Conservation (phyloP, 2,888 invertebrate genomes). For the Acronicta leporina region DNA sequence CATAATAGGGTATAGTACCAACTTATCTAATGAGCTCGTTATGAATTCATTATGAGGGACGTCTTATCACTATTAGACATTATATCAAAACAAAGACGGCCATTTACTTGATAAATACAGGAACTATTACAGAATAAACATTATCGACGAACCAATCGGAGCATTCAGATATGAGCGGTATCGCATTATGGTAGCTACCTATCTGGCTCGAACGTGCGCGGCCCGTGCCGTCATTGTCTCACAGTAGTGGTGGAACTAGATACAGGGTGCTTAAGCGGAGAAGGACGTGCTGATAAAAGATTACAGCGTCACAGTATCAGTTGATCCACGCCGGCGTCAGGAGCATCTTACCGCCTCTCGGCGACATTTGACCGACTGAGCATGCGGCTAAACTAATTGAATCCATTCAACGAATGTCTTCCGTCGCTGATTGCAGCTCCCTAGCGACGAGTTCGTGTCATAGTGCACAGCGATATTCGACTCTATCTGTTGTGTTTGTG, state of each 20-base stretch:
- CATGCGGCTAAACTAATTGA: constrained; percentile 69
- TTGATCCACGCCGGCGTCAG: constrained; percentile 74
- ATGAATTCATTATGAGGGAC: constrained; percentile 45
- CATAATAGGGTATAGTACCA: too few relatives aligned
- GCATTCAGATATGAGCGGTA: constrained; percentile 74
- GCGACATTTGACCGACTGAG: constrained; percentile 56
- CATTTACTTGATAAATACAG: constrained; percentile 69
- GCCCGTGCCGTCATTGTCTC: constrained; percentile 75
- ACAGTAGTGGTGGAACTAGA: constrained; percentile 60
- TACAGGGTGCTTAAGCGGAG: constrained; percentile 68
- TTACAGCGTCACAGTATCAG: constrained; percentile 81
- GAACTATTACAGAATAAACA: constrained; percentile 73
- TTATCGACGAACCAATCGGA: constrained; percentile 78
- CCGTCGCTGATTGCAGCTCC: constrained; percentile 77
- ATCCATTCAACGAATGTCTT: constrained; percentile 82
- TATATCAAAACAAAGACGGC: constrained; percentile 72
- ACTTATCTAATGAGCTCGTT: constrained; percentile 51
- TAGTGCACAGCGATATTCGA: constrained; percentile 44
- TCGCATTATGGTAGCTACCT: constrained; percentile 60
- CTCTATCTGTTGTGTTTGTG: constrained; percentile 45
- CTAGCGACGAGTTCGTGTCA: constrained; percentile 29
- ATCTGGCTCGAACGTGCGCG: constrained; percentile 70
- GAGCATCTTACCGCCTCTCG: constrained; percentile 67
- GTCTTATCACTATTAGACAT: constrained; percentile 54
- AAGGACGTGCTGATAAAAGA: constrained; percentile 83